phyloP scores from a whole-genome alignment of 2,797 vertebrate species.

The Cossypha niveicapilla region DNA sequence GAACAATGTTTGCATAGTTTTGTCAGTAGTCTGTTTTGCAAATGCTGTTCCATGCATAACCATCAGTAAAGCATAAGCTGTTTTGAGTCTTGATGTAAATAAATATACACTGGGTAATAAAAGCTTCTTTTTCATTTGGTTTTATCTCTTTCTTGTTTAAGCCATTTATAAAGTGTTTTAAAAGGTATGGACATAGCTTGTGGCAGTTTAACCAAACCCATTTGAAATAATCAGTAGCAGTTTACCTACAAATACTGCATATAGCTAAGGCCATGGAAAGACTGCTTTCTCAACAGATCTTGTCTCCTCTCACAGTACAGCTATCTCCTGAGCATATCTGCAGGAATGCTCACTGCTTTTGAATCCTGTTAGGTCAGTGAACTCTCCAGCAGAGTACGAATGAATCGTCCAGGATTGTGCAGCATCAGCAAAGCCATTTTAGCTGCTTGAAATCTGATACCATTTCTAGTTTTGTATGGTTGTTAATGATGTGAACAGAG shows the following conservation, averaged over 20 bases:
- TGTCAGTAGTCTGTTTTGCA: constrained; percentile 20
- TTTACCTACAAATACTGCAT: background rate
- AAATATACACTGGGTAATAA: background rate
- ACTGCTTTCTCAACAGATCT: background rate
- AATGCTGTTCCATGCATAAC: background rate
- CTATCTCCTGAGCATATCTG: background rate
- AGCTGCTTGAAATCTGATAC: background rate
- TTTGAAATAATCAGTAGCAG: background rate
- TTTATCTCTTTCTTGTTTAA: background rate
- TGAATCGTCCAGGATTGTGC: background rate
- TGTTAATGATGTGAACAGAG: background rate
- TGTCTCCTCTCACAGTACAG: background rate
- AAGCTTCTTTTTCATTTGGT: background rate
- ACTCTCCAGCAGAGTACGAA: background rate
- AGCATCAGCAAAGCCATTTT: background rate
- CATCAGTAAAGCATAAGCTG: background rate
- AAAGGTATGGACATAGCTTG: background rate
- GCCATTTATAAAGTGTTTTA: background rate
- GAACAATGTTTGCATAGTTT: background rate
- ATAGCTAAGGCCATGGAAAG: background rate
- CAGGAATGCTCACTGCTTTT: background rate
- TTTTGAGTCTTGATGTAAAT: background rate
- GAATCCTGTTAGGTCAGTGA: background rate
- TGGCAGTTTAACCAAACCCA: background rate
- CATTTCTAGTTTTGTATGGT: background rate